Base-by-base conservation (phyloP, 2,888 invertebrate genomes). In the Dynastes maya region DNA sequence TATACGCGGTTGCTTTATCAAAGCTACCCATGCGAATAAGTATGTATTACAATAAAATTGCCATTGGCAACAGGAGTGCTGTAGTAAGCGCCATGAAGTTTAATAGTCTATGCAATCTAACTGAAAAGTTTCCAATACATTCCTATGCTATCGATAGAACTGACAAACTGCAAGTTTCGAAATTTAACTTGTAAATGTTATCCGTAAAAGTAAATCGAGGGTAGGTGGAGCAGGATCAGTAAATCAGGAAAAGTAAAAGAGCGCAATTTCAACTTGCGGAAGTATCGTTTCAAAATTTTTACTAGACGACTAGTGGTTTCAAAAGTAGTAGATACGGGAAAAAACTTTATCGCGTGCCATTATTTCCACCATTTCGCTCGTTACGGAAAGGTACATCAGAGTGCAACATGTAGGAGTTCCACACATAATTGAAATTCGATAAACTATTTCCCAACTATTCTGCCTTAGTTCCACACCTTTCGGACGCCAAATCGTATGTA, bases 121-220 rank as follows among this genome's bases (percentile, higher is more conserved):
- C 58, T 37, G 55, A 58, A 55, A 71, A 55, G n/a, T 71, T 55
- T 71, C 3, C 49, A 68, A 70, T 71, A 71, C 37, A 71, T 55
- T 71, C 49, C 37, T 9, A n/a, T 16, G 37, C 58, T 71, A 71
- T 71, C 71, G 55, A 37, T 22, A 27, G 49, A 51, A 51, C 27
- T 68, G 27, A 51, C 67, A 49, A 45, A 49, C 45, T 11, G 67
- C 67, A 58, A 71, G 55, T 71, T 71, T 51, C 16, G n/a, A 55
- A 71, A 58, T 71, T 71, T 55, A 71, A 53, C 70, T 51, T 51
- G 70, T 53, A 70, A 71, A 55, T 55, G 37, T 71, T 55, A 58
- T 55, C 55, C 37, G 37, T 37, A 55, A 67, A 71, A 71, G 37
- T 58, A 71, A 71, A 68, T 27, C 51, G 27, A 16, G 27, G 32